Evolutionary conservation across 2,797 vertebrate genomes (phyloP).

Genomic region (Podarcis lilfordi): DNA sequence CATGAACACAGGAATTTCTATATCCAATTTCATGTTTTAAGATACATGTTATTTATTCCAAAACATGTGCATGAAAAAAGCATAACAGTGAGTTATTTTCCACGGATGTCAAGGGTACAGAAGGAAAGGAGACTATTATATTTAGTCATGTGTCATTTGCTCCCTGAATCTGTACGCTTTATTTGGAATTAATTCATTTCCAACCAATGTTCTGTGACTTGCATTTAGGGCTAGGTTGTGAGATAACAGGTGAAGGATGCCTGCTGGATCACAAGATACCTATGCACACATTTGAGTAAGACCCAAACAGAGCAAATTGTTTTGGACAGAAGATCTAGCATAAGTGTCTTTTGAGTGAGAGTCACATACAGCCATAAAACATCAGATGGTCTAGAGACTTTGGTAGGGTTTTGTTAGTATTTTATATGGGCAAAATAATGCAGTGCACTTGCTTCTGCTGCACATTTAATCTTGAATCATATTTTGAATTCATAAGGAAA

Average conservation of each 20-base stretch:
- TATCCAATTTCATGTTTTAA: not conserved
- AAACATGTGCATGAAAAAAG: not conserved
- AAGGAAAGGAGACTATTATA: not conserved
- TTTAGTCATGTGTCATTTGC: not conserved
- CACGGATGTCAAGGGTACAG: not conserved
- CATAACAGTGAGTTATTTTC: not conserved
- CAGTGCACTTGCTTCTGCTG: not conserved
- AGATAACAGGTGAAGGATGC: not conserved
- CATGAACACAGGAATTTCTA: not conserved
- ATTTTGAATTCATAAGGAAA: conserved; percentile 30
- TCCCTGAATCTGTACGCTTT: conserved; percentile 3
- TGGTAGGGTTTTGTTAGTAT: not conserved
- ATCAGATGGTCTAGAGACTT: not conserved
- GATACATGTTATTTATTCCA: not conserved
- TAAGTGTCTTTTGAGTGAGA: not conserved
- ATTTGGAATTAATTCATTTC: not conserved
- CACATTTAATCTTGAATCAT: not conserved
- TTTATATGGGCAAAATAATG: not conserved
- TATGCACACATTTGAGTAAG: not conserved
- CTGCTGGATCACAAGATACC: not conserved
- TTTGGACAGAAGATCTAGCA: not conserved
- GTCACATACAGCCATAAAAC: not conserved
- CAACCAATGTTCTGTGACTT: not conserved
- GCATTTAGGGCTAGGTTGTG: not conserved
- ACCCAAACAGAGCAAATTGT: not conserved